Evolutionary conservation across 2,113 vertebrate species (phyloP).

Genomic region (Leptobrachium ailaonicum): DNA sequence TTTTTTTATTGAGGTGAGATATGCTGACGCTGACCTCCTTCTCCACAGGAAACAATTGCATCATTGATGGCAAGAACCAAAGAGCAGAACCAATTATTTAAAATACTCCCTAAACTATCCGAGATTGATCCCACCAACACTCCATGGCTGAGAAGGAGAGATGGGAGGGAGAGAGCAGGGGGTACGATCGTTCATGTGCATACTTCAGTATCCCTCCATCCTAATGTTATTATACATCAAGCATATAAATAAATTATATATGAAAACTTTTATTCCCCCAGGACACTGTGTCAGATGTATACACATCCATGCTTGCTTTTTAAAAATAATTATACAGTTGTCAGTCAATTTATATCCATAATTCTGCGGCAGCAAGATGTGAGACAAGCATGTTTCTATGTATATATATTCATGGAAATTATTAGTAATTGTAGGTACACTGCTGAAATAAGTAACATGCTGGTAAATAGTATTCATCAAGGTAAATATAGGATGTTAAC

Average conservation of each 20-base stretch:
- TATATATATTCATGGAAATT: constrained; percentile 11
- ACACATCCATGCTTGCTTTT: background rate
- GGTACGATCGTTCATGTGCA: background rate
- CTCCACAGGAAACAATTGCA: background rate
- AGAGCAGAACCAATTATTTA: background rate
- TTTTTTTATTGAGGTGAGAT: no score
- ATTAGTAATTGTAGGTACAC: background rate
- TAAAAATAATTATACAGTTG: constrained; percentile 16
- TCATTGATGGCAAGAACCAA: background rate
- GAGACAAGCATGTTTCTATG: background rate
- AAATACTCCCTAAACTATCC: background rate
- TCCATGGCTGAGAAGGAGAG: background rate
- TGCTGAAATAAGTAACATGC: constrained; percentile 1
- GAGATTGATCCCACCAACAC: background rate
- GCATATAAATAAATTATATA: background rate
- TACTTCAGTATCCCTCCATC: background rate
- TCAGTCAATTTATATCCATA: background rate
- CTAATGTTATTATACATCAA: background rate
- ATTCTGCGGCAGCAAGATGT: background rate
- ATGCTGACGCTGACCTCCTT: no score
- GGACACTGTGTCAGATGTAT: background rate
- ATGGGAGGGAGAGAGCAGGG: background rate
- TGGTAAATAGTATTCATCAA: constrained; percentile 15
- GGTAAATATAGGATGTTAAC: constrained; percentile 7
- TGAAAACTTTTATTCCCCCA: background rate